phyloP scores from a whole-genome alignment of 2,797 vertebrate species.

The Molothrus ater region DNA sequence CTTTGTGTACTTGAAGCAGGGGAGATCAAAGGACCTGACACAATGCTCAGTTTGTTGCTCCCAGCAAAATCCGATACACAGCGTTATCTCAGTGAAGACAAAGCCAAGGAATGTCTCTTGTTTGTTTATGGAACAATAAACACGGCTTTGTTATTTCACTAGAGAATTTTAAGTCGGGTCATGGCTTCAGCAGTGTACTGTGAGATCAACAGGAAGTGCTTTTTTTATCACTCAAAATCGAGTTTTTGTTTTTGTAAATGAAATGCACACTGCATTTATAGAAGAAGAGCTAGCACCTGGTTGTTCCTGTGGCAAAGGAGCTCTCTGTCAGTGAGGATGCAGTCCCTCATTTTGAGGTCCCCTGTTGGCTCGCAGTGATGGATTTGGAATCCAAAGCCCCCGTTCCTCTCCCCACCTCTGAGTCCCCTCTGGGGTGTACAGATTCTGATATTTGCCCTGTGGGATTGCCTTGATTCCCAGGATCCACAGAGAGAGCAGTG shows the following conservation, averaged over 20 bases:
- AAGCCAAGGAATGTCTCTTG: slow-evolving; percentile 42
- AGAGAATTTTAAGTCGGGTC: background rate
- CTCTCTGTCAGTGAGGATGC: background rate
- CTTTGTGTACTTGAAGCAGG: slow-evolving; percentile 8
- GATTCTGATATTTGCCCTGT: background rate
- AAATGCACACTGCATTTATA: background rate
- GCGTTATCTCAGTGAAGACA: slow-evolving; percentile 6
- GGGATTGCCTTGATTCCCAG: slow-evolving; percentile 11
- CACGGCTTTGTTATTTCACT: background rate
- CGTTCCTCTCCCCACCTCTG: background rate
- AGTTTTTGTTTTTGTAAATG: background rate
- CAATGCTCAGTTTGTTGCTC: slow-evolving; percentile 18
- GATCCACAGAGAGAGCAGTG: slow-evolving; percentile 4
- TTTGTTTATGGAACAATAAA: slow-evolving; percentile 22
- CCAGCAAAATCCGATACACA: slow-evolving; percentile 12
- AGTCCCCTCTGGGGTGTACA: background rate
- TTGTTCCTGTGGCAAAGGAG: background rate
- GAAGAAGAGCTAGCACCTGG: background rate
- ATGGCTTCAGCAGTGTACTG: background rate
- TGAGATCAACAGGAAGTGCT: slow-evolving; percentile 28
- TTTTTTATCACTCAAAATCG: background rate
- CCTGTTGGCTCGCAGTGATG: background rate
- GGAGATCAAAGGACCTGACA: slow-evolving; percentile 49
- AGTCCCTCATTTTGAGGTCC: slow-evolving; percentile 3
- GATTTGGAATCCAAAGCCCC: background rate